These are phyloP conservation scores for Rhadina sibilatrix DNA, from an alignment of 2,113 vertebrate genomes.

Conservation along the genomic window DNA sequence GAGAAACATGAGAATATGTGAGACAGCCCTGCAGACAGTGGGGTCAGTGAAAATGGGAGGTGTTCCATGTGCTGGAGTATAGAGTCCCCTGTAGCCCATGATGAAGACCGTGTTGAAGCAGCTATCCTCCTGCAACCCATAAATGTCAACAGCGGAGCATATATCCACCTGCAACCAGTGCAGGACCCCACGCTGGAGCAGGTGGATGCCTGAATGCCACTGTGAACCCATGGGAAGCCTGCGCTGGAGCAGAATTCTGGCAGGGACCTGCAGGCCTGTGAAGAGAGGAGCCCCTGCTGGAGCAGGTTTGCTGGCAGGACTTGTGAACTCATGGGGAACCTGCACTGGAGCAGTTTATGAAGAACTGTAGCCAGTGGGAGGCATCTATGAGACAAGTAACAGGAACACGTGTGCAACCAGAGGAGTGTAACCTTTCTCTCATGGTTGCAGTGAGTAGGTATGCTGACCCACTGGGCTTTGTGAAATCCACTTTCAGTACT, in stretches of 20 bases:
- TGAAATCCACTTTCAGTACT: background rate
- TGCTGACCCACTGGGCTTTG: background rate
- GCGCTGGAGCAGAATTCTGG: background rate
- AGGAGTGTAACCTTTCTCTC: background rate
- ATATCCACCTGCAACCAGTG: background rate
- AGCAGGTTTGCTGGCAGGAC: background rate
- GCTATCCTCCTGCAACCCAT: background rate
- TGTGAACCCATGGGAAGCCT: background rate
- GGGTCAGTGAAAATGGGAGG: background rate
- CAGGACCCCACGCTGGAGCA: background rate
- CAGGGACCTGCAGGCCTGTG: background rate
- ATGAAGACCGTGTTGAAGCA: background rate
- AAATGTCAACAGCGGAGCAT: accelerated
- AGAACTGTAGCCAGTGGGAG: background rate
- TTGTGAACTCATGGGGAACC: background rate
- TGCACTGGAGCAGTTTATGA: background rate
- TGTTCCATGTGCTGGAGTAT: background rate
- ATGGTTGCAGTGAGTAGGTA: background rate
- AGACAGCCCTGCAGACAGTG: background rate
- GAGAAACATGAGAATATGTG: background rate
- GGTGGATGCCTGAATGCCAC: background rate
- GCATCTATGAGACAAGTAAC: background rate
- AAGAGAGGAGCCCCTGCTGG: background rate
- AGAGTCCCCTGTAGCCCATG: background rate
- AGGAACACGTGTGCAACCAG: background rate